Evolutionary conservation across 2,888 invertebrate genomes (phyloP).

Genomic region (Rhaphigaster nebulosa): DNA sequence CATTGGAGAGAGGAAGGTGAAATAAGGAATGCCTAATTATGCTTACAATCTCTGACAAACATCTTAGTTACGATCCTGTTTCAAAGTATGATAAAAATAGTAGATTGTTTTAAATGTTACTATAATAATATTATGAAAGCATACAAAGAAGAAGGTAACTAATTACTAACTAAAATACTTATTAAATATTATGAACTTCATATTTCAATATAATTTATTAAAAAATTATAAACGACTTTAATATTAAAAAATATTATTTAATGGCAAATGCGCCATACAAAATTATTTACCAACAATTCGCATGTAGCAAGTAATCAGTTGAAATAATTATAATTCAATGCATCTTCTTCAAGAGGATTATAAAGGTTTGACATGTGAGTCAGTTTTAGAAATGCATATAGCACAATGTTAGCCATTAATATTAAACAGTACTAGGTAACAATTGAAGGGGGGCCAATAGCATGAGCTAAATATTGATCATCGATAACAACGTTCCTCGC

Average conservation of each 20-base stretch:
- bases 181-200: too few relatives aligned
- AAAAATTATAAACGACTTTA: neutral
- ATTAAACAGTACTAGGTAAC: slow-evolving; percentile 37
- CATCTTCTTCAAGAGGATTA: slow-evolving; percentile 26
- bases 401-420: slow-evolving; percentile 43
- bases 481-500: neutral
- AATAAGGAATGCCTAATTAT: too few relatives aligned
- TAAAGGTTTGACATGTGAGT: neutral
- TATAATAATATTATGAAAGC: too few relatives aligned
- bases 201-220: too few relatives aligned
- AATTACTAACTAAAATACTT: too few relatives aligned
- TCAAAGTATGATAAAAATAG: too few relatives aligned
- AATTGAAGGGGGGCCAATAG: slow-evolving; percentile 47
- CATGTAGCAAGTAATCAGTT: neutral
- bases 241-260: neutral
- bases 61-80: too few relatives aligned
- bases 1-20: too few relatives aligned
- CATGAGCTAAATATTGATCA: slow-evolving; percentile 47
- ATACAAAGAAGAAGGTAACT: too few relatives aligned
- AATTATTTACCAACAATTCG: neutral
- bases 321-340: slow-evolving; percentile 20
- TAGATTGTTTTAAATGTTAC: too few relatives aligned
- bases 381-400: slow-evolving; percentile 32
- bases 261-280: neutral
- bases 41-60: too few relatives aligned